Conservation (phyloP, 1,140 invertebrate species). For the Diachasmimorpha longicaudata region DNA sequence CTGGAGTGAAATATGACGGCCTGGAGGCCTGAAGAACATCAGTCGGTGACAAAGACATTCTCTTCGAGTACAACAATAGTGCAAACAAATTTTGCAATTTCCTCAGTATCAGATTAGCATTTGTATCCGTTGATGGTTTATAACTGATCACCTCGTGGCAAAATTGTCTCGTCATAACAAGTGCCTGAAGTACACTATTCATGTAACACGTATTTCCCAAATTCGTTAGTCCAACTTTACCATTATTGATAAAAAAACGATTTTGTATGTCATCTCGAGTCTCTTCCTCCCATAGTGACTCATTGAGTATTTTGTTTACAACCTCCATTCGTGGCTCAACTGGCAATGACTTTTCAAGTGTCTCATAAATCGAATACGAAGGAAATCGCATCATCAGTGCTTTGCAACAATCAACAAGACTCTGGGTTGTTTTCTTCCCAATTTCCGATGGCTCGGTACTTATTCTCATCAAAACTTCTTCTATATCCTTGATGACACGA, state of each 20-base stretch:
- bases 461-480: conserved; percentile 45
- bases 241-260: conserved; percentile 40
- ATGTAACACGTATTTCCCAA: conserved; percentile 88
- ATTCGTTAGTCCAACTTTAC: conserved; percentile 80
- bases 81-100: conserved; percentile 79
- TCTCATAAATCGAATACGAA: conserved; percentile 54
- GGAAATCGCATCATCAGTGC: conserved; percentile 61
- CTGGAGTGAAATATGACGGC: conserved; percentile 76
- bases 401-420: conserved; percentile 60
- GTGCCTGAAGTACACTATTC: conserved; percentile 83
- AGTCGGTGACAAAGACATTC: conserved; percentile 70
- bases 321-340: conserved; percentile 28
- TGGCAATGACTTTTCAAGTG: conserved; percentile 42
- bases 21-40: conserved; percentile 72
- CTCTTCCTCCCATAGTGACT: conserved; percentile 41
- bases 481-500: conserved; percentile 42
- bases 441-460: conserved; percentile 52
- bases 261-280: conserved; percentile 32
- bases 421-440: conserved; percentile 53
- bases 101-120: conserved; percentile 61
- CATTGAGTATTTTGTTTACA: conserved; percentile 33
- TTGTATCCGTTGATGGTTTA: conserved; percentile 20
- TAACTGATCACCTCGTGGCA: conserved; percentile 60
- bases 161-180: conserved; percentile 81
- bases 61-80: conserved; percentile 72